Conservation (phyloP, 2,888 invertebrate genomes). For the Celastrina argiolus region DNA sequence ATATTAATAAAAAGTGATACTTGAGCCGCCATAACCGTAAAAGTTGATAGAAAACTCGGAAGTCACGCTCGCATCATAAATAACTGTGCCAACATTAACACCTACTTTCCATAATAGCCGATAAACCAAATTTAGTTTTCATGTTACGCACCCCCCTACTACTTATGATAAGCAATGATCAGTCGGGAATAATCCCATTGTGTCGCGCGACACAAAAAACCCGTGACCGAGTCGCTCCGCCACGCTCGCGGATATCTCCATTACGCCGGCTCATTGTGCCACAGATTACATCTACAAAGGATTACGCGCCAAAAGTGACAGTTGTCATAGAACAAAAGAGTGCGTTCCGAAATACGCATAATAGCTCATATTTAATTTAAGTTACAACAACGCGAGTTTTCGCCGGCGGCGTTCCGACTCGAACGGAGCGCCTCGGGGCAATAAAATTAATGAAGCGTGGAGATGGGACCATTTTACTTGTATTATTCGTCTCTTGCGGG, state of each 20-base stretch:
- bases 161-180: slow-evolving; percentile 77
- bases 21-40: slow-evolving; percentile 40
- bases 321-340: slow-evolving; percentile 65
- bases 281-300: slow-evolving; percentile 45
- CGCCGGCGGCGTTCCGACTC: slow-evolving; percentile 63
- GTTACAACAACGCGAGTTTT: slow-evolving; percentile 73
- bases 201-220: slow-evolving; percentile 70
- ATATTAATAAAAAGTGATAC: slow-evolving; percentile 20
- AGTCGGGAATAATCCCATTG: slow-evolving; percentile 77
- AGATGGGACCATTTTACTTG: slow-evolving; percentile 79
- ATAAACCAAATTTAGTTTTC: slow-evolving; percentile 79
- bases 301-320: slow-evolving; percentile 70
- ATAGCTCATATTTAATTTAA: slow-evolving; percentile 74
- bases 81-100: slow-evolving; percentile 72
- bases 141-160: slow-evolving; percentile 72
- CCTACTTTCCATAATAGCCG: slow-evolving; percentile 78
- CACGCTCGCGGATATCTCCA: slow-evolving; percentile 74
- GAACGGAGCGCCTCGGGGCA: slow-evolving; percentile 72
- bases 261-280: slow-evolving; percentile 61
- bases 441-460: slow-evolving; percentile 78
- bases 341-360: slow-evolving; percentile 60
- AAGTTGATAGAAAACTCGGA: slow-evolving; percentile 53
- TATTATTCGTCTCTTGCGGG: slow-evolving; percentile 77
- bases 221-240: slow-evolving; percentile 74
- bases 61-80: slow-evolving; percentile 73